Conservation (phyloP, 2,888 invertebrate species). For the Himalopsyche japonica region DNA sequence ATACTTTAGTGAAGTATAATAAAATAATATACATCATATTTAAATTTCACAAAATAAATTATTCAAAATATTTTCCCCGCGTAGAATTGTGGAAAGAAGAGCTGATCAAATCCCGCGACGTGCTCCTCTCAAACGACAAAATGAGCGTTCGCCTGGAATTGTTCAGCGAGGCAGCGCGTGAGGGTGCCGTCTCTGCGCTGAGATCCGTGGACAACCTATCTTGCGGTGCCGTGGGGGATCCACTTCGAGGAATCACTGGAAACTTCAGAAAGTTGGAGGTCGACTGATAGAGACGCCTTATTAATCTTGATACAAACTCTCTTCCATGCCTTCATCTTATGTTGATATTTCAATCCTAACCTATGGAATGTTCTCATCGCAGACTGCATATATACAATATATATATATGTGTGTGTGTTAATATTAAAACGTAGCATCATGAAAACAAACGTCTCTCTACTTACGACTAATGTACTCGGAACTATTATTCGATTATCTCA, state of each 20-base stretch:
- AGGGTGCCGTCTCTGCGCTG: constrained; percentile 75
- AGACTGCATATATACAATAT: too few relatives aligned
- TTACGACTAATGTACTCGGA: too few relatives aligned
- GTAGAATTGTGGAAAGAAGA: constrained; percentile 73
- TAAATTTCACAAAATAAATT: neutral
- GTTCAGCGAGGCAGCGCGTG: constrained; percentile 71
- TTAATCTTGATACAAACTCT: neutral
- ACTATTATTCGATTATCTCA: too few relatives aligned
- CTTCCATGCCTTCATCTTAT: neutral
- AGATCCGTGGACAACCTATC: constrained; percentile 59
- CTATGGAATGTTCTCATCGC: too few relatives aligned
- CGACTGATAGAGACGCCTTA: constrained; percentile 53
- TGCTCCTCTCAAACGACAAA: constrained; percentile 67
- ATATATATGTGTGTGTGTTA: too few relatives aligned
- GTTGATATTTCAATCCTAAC: neutral
- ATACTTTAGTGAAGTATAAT: too few relatives aligned
- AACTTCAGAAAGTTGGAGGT: constrained; percentile 80
- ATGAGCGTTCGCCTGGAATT: constrained; percentile 71
- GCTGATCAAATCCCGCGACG: constrained; percentile 62
- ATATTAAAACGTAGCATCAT: too few relatives aligned
- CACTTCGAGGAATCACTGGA: constrained; percentile 71
- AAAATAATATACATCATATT: too few relatives aligned
- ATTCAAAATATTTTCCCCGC: constrained; percentile 37
- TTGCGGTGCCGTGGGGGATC: constrained; percentile 68
- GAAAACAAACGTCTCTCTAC: too few relatives aligned